Base-by-base conservation (phyloP, 2,797 vertebrate genomes). In the Pangasius mekongensis region DNA sequence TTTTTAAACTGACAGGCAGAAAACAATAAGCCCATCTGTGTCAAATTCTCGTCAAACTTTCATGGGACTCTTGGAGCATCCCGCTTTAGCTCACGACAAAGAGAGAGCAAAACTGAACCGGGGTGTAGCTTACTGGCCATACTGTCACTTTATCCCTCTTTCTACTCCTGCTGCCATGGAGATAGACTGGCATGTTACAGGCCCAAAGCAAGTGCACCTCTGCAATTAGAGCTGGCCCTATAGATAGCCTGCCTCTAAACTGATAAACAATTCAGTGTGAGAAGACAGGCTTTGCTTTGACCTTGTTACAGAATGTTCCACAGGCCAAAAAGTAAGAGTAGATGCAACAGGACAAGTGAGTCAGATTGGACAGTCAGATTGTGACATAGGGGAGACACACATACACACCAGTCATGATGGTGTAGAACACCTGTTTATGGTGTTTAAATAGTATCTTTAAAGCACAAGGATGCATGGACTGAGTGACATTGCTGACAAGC, bases 21-120 rank as follows among this genome's bases (percentile, higher is more conserved):
- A 83, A 60, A 89, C 88, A 89, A 78, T 76, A 88, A 56, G 83
- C 83, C 62, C 24, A 24, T 88, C 86, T 92, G 89, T 86, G 90
- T 96, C 93, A 90, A 89, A 91, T 93, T 95, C 94, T 93, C 90
- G 33, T 95, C 90, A 93, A 94, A 94, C 81, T 93, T 94, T 95
- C 85, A 95, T 92, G 43, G 86, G 91, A 91, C 89, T 93, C 73
- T 80, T 13, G 43, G 14, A 64, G 56, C 74, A 82, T 86, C 83
- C 83, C 47, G n/a, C 83, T 62, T 43, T 49, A 80, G 76, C 80
- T 88, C 87, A 86, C 84, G 58, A 69, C 49, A 90, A 91, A 92
- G 83, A 89, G 62, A 76, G 69, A 90, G 82, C 14, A 58, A 81
- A 87, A 87, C 64, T 60, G 78, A 86, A 74, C 60, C 74, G 67